Evolutionary conservation across 1,140 invertebrate genomes (phyloP).

Genomic region (Mizuhopecten yessoensis): DNA sequence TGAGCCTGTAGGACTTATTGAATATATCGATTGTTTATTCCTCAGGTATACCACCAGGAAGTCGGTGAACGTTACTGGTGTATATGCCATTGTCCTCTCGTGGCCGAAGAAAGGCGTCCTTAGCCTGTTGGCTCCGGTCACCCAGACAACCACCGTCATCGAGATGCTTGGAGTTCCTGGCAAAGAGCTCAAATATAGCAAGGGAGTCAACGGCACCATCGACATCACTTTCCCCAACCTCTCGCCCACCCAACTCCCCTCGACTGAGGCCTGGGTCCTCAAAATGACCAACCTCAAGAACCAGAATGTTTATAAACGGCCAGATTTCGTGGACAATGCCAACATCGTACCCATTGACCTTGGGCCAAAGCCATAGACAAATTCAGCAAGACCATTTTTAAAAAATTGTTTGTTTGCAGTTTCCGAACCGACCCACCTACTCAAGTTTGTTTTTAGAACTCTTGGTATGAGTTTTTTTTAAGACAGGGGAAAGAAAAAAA

Average conservation of each 20-base stretch:
- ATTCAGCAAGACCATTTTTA: no score
- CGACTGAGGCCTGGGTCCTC: constrained; percentile 20
- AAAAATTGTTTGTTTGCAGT: no score
- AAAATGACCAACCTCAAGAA: constrained; percentile 45
- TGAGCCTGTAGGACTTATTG: no score
- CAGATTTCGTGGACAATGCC: neutral
- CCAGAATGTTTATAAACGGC: neutral
- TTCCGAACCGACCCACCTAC: no score
- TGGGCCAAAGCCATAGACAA: neutral
- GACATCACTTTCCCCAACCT: neutral
- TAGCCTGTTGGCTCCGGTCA: constrained; percentile 58
- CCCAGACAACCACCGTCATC: constrained; percentile 59
- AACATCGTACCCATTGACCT: neutral
- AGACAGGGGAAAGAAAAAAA: no score
- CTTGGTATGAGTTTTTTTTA: no score
- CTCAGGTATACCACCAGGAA: constrained; percentile 69
- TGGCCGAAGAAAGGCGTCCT: constrained; percentile 68
- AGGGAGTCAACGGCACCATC: neutral
- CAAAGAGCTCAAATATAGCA: neutral
- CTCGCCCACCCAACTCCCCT: neutral
- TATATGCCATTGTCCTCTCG: constrained; percentile 69
- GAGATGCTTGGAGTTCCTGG: constrained; percentile 67
- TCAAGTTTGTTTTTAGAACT: no score
- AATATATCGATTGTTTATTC: no score
- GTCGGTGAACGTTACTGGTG: neutral